These are phyloP conservation scores for Drosophila stalkeri DNA, from an alignment of 2,888 invertebrate species.

Conservation along the genomic window DNA sequence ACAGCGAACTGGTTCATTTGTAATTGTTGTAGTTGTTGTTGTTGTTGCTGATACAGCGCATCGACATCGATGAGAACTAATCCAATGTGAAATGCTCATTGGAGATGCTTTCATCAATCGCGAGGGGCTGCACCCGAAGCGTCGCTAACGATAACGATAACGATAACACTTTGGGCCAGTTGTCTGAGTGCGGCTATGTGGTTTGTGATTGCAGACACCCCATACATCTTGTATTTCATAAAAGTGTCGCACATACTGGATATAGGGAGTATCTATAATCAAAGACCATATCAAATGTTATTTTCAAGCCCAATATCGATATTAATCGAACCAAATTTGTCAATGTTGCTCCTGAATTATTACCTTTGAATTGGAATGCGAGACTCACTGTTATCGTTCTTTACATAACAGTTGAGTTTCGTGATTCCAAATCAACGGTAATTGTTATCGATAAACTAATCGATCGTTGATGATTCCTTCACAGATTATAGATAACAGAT, in stretches of 20 bases:
- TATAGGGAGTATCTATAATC: constrained; percentile 54
- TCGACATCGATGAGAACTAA: constrained; percentile 59
- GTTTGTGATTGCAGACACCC: constrained; percentile 46
- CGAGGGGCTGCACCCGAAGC: constrained; percentile 28
- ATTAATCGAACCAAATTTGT: not conserved
- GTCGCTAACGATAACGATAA: not conserved
- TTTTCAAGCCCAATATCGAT: not conserved
- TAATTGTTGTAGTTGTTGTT: constrained; percentile 9
- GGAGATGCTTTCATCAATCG: constrained; percentile 56
- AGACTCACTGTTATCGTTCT: constrained; percentile 47
- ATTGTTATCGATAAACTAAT: constrained; percentile 9
- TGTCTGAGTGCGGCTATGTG: constrained; percentile 17
- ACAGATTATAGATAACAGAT: no score
- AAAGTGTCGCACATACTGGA: constrained; percentile 38
- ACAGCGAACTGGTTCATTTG: not conserved
- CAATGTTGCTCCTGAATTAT: constrained; percentile 8
- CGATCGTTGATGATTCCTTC: constrained; percentile 6
- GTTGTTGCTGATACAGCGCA: constrained; percentile 32
- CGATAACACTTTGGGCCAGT: not conserved
- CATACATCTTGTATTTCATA: constrained; percentile 34
- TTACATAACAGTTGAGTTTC: constrained; percentile 48
- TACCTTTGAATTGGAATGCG: constrained; percentile 43
- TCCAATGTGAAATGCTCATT: constrained; percentile 54
- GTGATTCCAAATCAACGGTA: constrained; percentile 54
- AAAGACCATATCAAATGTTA: constrained; percentile 18